Conservation (phyloP, 1,140 invertebrate species). For the Brachionus sp. region DNA sequence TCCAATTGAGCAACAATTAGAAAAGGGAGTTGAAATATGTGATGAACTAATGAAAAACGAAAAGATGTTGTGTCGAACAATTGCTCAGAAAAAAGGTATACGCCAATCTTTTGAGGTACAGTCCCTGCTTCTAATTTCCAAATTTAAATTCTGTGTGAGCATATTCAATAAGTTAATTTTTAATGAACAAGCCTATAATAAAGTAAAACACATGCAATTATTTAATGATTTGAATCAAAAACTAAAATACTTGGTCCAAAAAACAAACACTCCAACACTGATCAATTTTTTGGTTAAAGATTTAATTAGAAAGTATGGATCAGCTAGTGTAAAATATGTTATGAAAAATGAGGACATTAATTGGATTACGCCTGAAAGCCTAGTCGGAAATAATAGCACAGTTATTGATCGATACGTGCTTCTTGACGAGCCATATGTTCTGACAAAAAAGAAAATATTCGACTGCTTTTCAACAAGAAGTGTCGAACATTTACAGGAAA, state of each 20-base stretch:
- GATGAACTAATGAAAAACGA: neutral
- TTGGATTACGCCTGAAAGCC: slow-evolving; percentile 47
- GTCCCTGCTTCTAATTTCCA: neutral
- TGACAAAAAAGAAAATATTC: slow-evolving; percentile 1
- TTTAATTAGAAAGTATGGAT: slow-evolving; percentile 11
- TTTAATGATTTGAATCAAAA: slow-evolving; percentile 4
- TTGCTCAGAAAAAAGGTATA: neutral
- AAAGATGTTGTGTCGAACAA: neutral
- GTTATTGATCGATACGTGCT: slow-evolving; percentile 36
- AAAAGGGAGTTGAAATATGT: neutral
- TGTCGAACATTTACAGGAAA: neutral
- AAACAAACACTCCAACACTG: neutral
- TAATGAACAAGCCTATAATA: neutral
- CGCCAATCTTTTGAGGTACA: neutral
- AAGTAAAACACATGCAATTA: neutral
- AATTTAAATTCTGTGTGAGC: slow-evolving; percentile 23
- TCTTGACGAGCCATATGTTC: slow-evolving; percentile 24
- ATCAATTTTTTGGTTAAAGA: slow-evolving; percentile 36
- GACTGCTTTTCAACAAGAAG: slow-evolving; percentile 13
- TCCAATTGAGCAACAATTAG: neutral
- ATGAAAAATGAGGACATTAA: slow-evolving; percentile 47
- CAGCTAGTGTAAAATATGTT: slow-evolving; percentile 45
- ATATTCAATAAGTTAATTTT: neutral
- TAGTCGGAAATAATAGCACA: slow-evolving; percentile 16
- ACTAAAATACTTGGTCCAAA: neutral